Evolutionary conservation across 1,140 invertebrate genomes (phyloP).

Genomic region (Anagrus nilaparvatae): DNA sequence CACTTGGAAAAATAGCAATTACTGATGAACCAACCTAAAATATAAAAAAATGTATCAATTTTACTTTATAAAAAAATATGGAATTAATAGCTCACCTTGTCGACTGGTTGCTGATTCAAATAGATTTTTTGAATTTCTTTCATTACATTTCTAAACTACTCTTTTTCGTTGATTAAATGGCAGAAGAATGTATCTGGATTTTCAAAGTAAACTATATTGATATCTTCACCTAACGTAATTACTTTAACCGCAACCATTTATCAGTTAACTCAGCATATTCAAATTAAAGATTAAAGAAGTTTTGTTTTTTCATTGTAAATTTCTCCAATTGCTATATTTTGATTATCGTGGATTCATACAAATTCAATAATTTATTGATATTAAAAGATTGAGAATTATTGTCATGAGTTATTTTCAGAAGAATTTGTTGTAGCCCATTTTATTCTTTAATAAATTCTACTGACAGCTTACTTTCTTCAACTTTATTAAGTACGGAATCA

Average conservation of each 20-base stretch:
- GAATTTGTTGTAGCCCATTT: conserved; percentile 27
- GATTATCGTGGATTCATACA: conserved; percentile 13
- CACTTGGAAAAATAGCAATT: conserved; percentile 56
- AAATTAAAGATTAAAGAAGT: conserved; percentile 13
- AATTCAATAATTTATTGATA: background rate
- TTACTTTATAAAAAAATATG: too few species aligned
- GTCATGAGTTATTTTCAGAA: conserved; percentile 29
- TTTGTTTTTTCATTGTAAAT: background rate
- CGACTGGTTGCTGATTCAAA: conserved; percentile 39
- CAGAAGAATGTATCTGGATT: conserved; percentile 59
- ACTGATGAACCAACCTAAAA: conserved; percentile 48
- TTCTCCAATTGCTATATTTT: too few species aligned
- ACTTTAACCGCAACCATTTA: conserved; percentile 29
- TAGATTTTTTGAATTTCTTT: conserved; percentile 57
- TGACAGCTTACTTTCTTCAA: conserved; percentile 22
- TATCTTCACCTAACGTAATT: conserved; percentile 29
- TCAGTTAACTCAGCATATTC: conserved; percentile 34
- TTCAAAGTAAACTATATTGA: conserved; percentile 51
- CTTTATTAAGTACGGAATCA: conserved; percentile 17
- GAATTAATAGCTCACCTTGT: conserved; percentile 16
- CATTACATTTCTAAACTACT: conserved; percentile 55
- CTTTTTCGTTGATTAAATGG: conserved; percentile 38
- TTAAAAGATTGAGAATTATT: conserved; percentile 1
- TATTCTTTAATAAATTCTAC: conserved; percentile 30
- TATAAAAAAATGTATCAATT: conserved; percentile 12